Conservation (phyloP, 2,113 vertebrate species). For the Scolopax mira region DNA sequence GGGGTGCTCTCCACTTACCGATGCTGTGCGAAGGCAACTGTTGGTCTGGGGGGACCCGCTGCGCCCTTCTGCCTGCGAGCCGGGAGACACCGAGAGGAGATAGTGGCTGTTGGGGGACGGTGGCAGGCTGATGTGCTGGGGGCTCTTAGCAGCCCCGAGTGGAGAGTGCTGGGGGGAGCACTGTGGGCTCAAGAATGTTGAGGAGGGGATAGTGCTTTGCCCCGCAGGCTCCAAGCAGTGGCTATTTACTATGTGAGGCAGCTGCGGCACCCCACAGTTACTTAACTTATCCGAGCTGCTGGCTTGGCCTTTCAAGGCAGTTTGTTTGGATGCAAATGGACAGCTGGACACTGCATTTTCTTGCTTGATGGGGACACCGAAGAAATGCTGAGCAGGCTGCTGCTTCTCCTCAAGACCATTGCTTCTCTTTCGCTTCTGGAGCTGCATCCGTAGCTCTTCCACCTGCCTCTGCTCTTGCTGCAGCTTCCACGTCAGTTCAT, state of each 20-base stretch:
- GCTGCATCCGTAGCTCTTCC: conserved; percentile 92
- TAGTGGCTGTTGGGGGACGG: conserved; percentile 88
- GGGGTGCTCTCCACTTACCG: conserved; percentile 76
- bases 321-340: conserved; percentile 84
- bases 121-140: conserved; percentile 85
- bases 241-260: conserved; percentile 68
- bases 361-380: conserved; percentile 87
- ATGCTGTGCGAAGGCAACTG: conserved; percentile 75
- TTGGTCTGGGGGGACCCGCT: conserved; percentile 68
- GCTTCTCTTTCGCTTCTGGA: conserved; percentile 88
- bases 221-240: conserved; percentile 77
- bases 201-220: conserved; percentile 77
- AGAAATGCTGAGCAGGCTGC: conserved; percentile 72
- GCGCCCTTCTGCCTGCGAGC: conserved; percentile 75
- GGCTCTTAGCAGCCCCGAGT: conserved; percentile 79
- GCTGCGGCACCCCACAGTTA: conserved; percentile 68
- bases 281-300: conserved; percentile 74
- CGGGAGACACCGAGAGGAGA: conserved; percentile 77
- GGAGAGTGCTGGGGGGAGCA: conserved; percentile 93
- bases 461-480: conserved; percentile 95
- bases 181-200: conserved; percentile 93
- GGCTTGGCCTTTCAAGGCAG: conserved; percentile 49
- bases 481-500: conserved; percentile 96
- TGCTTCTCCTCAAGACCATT: conserved; percentile 73
- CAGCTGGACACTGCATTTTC: conserved; percentile 88